A percentile compares a stretch with the other conserved stretches of the same genome.
Conservation (phyloP, 2,888 invertebrate genomes). For the Lasioglossum oenotherae region DNA sequence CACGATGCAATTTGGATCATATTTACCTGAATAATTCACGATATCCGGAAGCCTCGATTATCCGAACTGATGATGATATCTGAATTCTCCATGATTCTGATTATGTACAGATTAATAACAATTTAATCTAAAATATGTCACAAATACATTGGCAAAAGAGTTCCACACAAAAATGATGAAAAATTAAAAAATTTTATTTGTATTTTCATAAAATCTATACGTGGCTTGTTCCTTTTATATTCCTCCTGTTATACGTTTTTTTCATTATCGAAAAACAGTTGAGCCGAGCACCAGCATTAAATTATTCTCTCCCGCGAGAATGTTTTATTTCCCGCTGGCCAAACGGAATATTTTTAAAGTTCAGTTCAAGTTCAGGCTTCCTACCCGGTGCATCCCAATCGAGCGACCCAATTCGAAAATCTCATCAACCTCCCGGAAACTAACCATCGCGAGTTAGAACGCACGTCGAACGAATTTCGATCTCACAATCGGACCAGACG, state of each 20-base stretch:
- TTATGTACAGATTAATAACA: no score
- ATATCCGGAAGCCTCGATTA: no score
- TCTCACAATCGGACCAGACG: slow-evolving; percentile 15
- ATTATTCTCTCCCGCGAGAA: neutral
- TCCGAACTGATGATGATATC: no score
- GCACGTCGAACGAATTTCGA: slow-evolving; percentile 28
- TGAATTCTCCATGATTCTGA: no score
- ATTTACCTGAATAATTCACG: neutral
- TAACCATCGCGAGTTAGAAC: slow-evolving; percentile 28
- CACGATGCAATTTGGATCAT: neutral
- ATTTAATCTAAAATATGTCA: no score
- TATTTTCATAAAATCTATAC: neutral
- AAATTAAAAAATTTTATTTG: neutral
- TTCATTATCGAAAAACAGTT: neutral
- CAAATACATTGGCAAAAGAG: neutral
- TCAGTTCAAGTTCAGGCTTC: slow-evolving; percentile 41
- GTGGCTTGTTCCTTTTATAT: neutral
- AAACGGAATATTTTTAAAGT: slow-evolving; percentile 31
- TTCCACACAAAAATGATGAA: neutral
- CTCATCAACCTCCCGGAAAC: slow-evolving; percentile 24
- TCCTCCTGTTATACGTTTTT: neutral
- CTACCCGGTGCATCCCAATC: slow-evolving; percentile 31
- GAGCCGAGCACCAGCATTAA: neutral
- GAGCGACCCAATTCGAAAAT: slow-evolving; percentile 51
- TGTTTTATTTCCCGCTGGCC: neutral